Evolutionary conservation across 2,113 vertebrate genomes (phyloP), one percentile per base, ranked within the genome.

Genomic region (Pituophis catenifer): DNA sequence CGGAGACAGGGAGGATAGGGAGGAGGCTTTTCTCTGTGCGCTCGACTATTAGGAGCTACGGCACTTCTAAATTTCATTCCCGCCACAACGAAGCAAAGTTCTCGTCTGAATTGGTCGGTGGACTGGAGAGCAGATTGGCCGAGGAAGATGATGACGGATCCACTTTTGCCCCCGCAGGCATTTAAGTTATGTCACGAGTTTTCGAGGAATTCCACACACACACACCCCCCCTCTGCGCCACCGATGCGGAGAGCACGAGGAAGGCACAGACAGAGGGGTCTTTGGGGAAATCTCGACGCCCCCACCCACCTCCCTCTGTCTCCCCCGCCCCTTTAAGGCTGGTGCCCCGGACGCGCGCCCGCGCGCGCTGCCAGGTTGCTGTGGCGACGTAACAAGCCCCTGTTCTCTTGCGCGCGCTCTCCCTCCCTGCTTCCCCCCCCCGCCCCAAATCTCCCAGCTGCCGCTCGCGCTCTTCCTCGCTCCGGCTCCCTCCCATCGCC

Each of bases 361-460:
- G 11, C 62, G 65, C 62, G 26, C 29, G 62, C 91, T 11, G 52
- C 52, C 48, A 21, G 91, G 95, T 96, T 94, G 58, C 95, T 92
- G 62, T 88, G 95, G 94, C 81, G 88, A 96, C 93, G 38, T 54
- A 90, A 62, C 92, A 75, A 92, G 55, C 90, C 91, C 50, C 33
- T 33, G 8, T 54, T 10, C 55, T 44, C 81, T 23, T 9, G 23
- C 57, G 13, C 58, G 29, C 17, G 1, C 53, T 3, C 52, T 52
- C 44, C 2, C 7, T 1, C 62, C n/a, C n/a, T n/a, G 10, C 17
- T 86, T 1, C 1, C 6, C 1, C 26, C 81, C 44, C 1, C 38
- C 38, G 0, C 75, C 5, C n/a, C 3, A 3, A 55, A 58, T 23
- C 5, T 23, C 58, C 58, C 24, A 62, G 6, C 62, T 26, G n/a